These are phyloP conservation scores for Drosophila albomicans DNA, from an alignment of 1,140 invertebrate species.

Conservation along the genomic window DNA sequence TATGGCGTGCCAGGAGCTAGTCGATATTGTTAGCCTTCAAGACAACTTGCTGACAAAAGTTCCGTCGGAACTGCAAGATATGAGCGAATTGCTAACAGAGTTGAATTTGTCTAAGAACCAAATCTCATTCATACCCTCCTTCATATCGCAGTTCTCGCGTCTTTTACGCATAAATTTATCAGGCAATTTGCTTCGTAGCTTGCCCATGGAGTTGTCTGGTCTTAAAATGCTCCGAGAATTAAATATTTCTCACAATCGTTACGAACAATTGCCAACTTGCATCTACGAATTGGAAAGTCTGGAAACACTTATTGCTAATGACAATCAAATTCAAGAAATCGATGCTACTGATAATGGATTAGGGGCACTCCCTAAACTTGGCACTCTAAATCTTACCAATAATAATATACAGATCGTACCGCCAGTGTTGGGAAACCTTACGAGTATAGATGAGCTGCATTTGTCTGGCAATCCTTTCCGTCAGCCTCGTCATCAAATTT, in stretches of 20 bases:
- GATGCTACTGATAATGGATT: conserved; percentile 88
- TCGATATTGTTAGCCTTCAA: conserved; percentile 49
- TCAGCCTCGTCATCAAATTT: conserved; percentile 92
- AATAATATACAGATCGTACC: conserved; percentile 92
- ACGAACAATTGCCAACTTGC: conserved; percentile 49
- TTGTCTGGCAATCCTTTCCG: conserved; percentile 94
- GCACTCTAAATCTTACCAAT: conserved; percentile 91
- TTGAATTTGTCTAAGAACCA: conserved; percentile 51
- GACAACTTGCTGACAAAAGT: conserved; percentile 46
- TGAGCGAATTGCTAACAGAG: conserved; percentile 46
- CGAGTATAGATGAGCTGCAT: conserved; percentile 88
- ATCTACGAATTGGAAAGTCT: conserved; percentile 51
- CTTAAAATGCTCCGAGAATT: conserved; percentile 40
- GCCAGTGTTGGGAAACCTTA: conserved; percentile 92
- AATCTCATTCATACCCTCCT: conserved; percentile 43
- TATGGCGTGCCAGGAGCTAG: conserved; percentile 44
- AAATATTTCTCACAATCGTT: conserved; percentile 61
- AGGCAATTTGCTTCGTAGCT: conserved; percentile 47
- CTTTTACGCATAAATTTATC: conserved; percentile 36
- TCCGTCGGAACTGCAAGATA: conserved; percentile 31
- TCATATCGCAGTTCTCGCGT: conserved; percentile 59
- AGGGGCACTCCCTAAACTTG: conserved; percentile 87
- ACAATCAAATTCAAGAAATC: conserved; percentile 90
- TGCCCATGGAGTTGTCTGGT: conserved; percentile 58
- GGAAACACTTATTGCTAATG: conserved; percentile 44